Evolutionary conservation across 2,797 vertebrate species (phyloP).

Genomic region (Lepidocolaptes lacrymiger): DNA sequence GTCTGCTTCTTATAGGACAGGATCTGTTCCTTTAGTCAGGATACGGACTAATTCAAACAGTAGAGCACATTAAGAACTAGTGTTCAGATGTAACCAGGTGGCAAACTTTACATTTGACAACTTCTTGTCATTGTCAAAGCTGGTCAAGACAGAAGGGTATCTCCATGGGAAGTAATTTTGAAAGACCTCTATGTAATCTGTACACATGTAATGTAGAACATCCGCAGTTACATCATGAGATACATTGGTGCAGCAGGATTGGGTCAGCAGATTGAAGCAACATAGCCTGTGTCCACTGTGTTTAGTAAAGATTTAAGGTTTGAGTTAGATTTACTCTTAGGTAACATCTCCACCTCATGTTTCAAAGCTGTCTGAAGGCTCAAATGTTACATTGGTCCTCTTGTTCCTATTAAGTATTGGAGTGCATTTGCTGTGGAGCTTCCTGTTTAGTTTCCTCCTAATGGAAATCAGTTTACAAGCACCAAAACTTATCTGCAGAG

Average conservation of each 20-base stretch:
- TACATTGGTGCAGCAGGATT: neutral
- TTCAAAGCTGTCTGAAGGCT: neutral
- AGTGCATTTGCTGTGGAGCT: neutral
- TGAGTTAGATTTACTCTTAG: neutral
- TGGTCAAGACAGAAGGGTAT: neutral
- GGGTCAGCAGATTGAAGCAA: neutral
- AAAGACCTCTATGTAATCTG: neutral
- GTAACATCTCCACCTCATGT: neutral
- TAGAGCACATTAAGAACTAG: neutral
- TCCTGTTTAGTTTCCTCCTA: neutral
- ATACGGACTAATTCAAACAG: neutral
- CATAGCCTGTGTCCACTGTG: neutral
- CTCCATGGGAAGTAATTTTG: neutral
- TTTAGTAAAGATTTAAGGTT: neutral
- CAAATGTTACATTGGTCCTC: neutral
- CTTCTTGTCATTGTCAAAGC: neutral
- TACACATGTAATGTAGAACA: neutral
- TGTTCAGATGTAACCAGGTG: neutral
- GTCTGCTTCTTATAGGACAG: neutral
- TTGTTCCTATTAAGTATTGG: neutral
- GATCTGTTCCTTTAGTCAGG: neutral
- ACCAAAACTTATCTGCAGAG: neutral
- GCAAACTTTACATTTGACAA: neutral
- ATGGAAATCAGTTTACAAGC: neutral
- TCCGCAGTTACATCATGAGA: neutral